Conservation (phyloP, 1,140 invertebrate species). For the Bombus polaris region DNA sequence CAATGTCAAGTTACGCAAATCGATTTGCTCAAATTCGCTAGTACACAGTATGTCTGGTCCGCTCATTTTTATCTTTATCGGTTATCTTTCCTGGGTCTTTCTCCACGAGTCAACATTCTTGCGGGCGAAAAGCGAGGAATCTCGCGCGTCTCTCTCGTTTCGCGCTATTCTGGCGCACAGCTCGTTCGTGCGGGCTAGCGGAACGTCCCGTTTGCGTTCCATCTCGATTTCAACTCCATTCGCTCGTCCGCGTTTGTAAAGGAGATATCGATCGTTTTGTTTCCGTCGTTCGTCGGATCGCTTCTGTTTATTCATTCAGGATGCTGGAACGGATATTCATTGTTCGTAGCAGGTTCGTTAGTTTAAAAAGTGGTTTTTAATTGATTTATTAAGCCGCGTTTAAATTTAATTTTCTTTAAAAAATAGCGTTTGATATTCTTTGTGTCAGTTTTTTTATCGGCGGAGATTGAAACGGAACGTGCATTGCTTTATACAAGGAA, state of each 20-base stretch:
- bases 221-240: neutral
- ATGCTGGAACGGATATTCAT: neutral
- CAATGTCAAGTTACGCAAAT: neutral
- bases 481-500: too few species aligned
- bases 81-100: slow-evolving; percentile 1
- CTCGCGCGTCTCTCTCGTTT: neutral
- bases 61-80: neutral
- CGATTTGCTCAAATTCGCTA: neutral
- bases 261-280: slow-evolving; percentile 4
- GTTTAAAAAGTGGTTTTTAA: neutral
- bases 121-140: slow-evolving; percentile 19
- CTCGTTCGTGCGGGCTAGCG: neutral
- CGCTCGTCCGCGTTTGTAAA: neutral
- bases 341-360: neutral
- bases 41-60: neutral
- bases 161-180: neutral
- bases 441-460: too few species aligned
- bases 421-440: too few species aligned
- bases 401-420: too few species aligned
- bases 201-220: neutral
- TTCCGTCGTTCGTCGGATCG: neutral
- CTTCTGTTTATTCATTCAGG: neutral
- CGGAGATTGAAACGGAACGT: too few species aligned
- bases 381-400: too few species aligned
- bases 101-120: slow-evolving; percentile 22